A percentile compares a stretch with the other conserved stretches of the same genome.
phyloP scores from a whole-genome alignment of 2,797 vertebrate species.

The Siniperca undulata region DNA sequence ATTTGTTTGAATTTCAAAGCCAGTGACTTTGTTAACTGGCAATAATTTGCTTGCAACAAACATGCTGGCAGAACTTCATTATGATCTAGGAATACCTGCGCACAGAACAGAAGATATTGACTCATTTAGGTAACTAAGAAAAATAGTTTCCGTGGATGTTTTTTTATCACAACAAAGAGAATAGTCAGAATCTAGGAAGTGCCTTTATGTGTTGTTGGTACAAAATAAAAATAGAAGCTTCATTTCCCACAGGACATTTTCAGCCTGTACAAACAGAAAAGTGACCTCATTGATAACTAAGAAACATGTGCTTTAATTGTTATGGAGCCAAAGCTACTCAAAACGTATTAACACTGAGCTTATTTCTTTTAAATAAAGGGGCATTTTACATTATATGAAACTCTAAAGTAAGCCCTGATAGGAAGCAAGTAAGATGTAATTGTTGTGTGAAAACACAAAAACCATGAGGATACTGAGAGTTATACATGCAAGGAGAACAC shows the following conservation, averaged over 20 bases:
- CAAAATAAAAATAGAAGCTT: constrained; percentile 25
- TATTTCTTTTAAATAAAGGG: neutral
- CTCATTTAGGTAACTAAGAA: constrained; percentile 44
- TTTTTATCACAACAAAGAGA: neutral
- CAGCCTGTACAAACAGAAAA: constrained; percentile 20
- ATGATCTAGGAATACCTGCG: constrained; percentile 14
- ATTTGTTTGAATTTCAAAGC: neutral
- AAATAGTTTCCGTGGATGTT: constrained; percentile 5
- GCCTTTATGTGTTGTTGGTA: constrained; percentile 17
- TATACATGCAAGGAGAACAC: neutral
- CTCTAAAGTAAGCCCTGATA: neutral
- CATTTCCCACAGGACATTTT: neutral
- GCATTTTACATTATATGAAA: neutral
- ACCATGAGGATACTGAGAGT: neutral
- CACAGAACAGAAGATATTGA: constrained; percentile 20
- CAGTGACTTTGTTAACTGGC: neutral
- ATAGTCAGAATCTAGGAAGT: constrained; percentile 5
- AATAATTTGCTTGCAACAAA: constrained; percentile 18
- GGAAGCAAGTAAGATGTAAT: neutral
- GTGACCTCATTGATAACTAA: neutral
- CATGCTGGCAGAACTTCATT: constrained; percentile 11
- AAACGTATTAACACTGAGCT: neutral
- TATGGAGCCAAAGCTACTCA: constrained; percentile 5
- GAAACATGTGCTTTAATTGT: constrained; percentile 5
- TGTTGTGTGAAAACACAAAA: neutral